Conservation (phyloP, 1,140 invertebrate genomes). For the Adelges cooleyi region DNA sequence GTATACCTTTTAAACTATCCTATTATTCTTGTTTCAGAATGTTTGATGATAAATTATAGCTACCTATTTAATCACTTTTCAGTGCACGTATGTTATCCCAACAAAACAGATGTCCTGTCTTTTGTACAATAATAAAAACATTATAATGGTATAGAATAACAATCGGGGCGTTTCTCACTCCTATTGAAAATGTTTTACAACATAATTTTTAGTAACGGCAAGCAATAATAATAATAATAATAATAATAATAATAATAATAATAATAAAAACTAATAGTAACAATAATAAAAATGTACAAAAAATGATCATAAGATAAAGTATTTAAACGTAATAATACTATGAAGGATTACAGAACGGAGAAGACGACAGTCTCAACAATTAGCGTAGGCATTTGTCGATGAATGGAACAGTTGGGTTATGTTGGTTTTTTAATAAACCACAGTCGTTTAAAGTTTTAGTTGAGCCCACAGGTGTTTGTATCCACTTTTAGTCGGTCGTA, state of each 20-base stretch:
- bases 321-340: slow-evolving; percentile 23
- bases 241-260: neutral
- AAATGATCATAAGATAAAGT: neutral
- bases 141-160: neutral
- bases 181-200: too few relatives aligned
- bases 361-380: neutral
- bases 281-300: slow-evolving; percentile 21
- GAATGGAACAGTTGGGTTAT: neutral
- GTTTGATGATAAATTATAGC: neutral
- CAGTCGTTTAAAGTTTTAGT: neutral
- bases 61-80: slow-evolving; percentile 11
- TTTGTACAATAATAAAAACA: too few relatives aligned
- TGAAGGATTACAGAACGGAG: slow-evolving; percentile 23
- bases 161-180: neutral
- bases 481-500: slow-evolving; percentile 12
- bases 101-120: neutral
- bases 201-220: too few relatives aligned
- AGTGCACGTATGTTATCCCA: too few relatives aligned
- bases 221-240: too few relatives aligned
- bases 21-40: neutral
- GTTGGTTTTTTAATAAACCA: neutral
- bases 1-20: neutral
- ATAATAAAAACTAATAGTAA: slow-evolving; percentile 17
- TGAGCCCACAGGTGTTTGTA: neutral
- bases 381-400: neutral